Evolutionary conservation across 2,888 invertebrate species (phyloP).

Genomic region (Stenolophus ochropezus): DNA sequence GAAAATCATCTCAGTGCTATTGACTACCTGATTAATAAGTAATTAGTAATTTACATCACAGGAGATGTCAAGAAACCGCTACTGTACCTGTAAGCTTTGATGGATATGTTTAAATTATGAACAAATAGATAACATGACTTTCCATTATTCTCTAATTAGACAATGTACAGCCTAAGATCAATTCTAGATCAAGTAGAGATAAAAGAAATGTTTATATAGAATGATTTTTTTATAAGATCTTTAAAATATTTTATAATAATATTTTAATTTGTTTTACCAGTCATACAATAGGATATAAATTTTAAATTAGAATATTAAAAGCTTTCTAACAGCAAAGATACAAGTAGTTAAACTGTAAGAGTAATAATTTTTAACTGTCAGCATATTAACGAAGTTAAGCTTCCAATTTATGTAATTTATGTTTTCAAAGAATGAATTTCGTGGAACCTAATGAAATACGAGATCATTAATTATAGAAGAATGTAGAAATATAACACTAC

Average conservation of each 20-base stretch:
- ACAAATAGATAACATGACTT: background rate
- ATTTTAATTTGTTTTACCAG: background rate
- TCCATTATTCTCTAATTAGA: background rate
- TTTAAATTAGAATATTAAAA: background rate
- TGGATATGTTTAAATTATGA: constrained; percentile 25
- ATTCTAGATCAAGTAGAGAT: background rate
- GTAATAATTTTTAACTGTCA: constrained; percentile 19
- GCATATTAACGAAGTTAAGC: constrained; percentile 8
- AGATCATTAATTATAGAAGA: constrained; percentile 1
- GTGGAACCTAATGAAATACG: background rate
- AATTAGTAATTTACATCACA: constrained; percentile 48
- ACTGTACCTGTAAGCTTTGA: constrained; percentile 15
- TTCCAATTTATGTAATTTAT: constrained; percentile 31
- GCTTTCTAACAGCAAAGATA: background rate
- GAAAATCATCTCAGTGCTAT: constrained; percentile 48
- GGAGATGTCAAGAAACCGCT: constrained; percentile 15
- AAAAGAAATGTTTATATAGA: background rate
- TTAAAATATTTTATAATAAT: background rate
- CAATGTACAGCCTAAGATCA: background rate
- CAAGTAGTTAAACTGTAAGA: background rate
- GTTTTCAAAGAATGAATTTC: constrained; percentile 21
- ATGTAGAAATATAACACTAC: background rate
- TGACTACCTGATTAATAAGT: constrained; percentile 52
- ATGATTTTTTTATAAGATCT: background rate
- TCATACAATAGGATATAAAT: background rate